Base-by-base conservation (phyloP, 2,113 vertebrate genomes). In the Chitala chitala region DNA sequence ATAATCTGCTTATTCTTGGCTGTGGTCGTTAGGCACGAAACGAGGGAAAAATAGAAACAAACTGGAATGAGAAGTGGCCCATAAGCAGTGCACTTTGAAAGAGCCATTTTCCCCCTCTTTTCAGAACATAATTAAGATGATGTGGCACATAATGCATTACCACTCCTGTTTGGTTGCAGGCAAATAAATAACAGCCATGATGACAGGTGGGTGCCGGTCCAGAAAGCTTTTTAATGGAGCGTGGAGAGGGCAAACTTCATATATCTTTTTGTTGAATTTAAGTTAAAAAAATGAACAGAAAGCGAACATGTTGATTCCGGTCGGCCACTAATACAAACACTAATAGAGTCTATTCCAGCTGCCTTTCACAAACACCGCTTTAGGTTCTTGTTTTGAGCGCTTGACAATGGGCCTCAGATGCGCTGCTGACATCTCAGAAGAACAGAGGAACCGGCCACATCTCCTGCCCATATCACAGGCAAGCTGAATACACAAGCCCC, bases 1-100 rank as follows among this genome's bases (percentile, higher is more conserved):
- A 86, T 85, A 83, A 78, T 78, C 75, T 80, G 74, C 81, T 78
- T 82, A 83, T 78, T 83, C 79, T 78, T 80, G 69, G 61, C 76
- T 33, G 59, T 73, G 72, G 76, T 77, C 79, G 80, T 80, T 75
- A 56, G 61, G 75, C 69, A 71, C 20, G 8, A 85, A 84, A 84
- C 77, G 72, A 82, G 82, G 86, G 84, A 75, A 63, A 87, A 86
- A 83, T 73, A 77, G 72, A 82, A 36, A 73, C 71, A 73, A 66
- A 24, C 55, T 38, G 26, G 69, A 74, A 76, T n/a, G 59, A 46
- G 72, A 73, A 73, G 59, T 68, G 79, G 71, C 59, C 83, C 80
- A 81, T 79, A 87, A 85, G 78, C 77, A 82, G 81, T 74, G 72
- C 80, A 72, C 81, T 83, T 69, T 54, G 56, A 54, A 66, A 59